A percentile compares a stretch with the other conserved stretches of the same genome.
These are phyloP conservation scores for Acridotheres tristis DNA, from an alignment of 2,797 vertebrate species.

Conservation along the genomic window DNA sequence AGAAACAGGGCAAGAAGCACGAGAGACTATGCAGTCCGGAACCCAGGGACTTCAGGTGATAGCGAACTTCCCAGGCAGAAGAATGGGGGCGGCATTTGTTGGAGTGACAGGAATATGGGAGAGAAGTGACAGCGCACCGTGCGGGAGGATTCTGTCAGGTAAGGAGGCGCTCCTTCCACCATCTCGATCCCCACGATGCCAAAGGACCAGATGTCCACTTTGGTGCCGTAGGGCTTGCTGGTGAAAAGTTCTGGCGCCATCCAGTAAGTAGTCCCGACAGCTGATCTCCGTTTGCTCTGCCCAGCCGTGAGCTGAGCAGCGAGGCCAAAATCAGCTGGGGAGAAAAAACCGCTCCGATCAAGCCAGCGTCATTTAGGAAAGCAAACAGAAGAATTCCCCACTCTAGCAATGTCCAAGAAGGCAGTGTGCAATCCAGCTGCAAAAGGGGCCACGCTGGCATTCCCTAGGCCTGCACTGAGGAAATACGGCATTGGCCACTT, in stretches of 20 bases:
- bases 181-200: neutral
- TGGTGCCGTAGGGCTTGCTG: neutral
- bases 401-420: too few species aligned
- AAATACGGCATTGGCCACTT: accelerated
- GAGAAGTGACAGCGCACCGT: neutral
- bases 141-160: neutral
- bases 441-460: neutral
- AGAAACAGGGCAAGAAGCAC: neutral
- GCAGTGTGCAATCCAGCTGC: neutral
- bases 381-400: neutral
- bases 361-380: neutral
- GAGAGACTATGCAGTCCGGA: neutral
- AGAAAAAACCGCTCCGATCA: neutral
- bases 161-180: neutral
- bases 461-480: neutral
- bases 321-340: neutral
- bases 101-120: neutral
- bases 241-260: neutral
- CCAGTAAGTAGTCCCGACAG: neutral
- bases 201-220: neutral
- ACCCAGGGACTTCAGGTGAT: accelerated
- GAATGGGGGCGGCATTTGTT: neutral
- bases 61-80: neutral
- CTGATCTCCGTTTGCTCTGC: neutral
- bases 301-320: neutral